Percentiles rank a stretch among this genome's conserved stretches.
Conservation (phyloP, 2,797 vertebrate species). For the Paratrypauchen microcephalus region DNA sequence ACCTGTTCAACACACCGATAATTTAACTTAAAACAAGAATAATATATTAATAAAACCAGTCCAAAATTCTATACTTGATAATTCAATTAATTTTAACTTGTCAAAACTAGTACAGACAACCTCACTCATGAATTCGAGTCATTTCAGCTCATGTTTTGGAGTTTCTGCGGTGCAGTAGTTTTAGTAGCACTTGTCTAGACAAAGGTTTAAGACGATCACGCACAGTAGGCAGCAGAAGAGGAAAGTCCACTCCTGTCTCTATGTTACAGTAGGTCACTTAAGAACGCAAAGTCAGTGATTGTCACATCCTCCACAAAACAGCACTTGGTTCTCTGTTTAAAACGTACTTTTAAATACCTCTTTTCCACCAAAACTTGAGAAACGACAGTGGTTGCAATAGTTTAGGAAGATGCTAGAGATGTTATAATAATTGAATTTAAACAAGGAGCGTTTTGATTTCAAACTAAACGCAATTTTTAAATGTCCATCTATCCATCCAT, state of each 20-base stretch:
- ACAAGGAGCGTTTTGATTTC: neutral
- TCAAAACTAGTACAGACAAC: neutral
- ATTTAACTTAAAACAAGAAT: too few relatives aligned
- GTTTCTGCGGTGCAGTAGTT: neutral
- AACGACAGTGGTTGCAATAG: neutral
- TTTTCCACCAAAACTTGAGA: neutral
- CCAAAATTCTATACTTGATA: neutral
- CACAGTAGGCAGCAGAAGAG: slow-evolving; percentile 75
- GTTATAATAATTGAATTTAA: slow-evolving; percentile 13
- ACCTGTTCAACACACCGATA: too few relatives aligned
- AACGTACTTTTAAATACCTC: neutral
- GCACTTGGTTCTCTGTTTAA: slow-evolving; percentile 4
- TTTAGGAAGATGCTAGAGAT: too few relatives aligned
- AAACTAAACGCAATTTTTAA: too few relatives aligned
- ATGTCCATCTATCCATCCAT: too few relatives aligned
- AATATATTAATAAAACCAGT: neutral
- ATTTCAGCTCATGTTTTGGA: neutral
- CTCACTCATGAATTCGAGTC: neutral
- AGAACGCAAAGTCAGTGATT: slow-evolving; percentile 73
- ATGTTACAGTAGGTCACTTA: slow-evolving; percentile 75
- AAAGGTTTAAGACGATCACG: slow-evolving; percentile 70
- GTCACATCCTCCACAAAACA: slow-evolving; percentile 67
- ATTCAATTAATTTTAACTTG: neutral
- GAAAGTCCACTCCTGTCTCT: slow-evolving; percentile 62
- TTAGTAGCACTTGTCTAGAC: slow-evolving; percentile 72